phyloP scores from a whole-genome alignment of 2,113 vertebrate genomes.

The Pandion haliaetus region DNA sequence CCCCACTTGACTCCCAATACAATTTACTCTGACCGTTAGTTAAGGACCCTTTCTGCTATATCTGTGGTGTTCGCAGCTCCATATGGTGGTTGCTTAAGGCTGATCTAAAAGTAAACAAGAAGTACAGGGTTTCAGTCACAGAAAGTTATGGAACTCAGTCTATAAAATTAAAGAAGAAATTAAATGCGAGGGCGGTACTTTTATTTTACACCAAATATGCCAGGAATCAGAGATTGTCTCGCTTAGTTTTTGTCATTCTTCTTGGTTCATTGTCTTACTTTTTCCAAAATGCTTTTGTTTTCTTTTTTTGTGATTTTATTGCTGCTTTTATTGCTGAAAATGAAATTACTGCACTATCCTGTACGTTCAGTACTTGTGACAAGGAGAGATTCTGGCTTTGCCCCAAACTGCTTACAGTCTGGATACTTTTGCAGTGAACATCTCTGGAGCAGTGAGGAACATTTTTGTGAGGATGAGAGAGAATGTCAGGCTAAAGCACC shows the following conservation, averaged over 20 bases:
- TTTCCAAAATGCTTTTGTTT: neutral
- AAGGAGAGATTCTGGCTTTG: slow-evolving; percentile 1
- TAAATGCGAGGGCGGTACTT: neutral
- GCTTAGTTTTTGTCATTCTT: neutral
- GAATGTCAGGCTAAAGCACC: slow-evolving; percentile 20
- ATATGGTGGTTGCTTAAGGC: slow-evolving; percentile 58
- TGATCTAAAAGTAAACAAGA: slow-evolving; percentile 33
- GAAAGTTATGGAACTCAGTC: neutral
- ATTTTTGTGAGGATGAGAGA: neutral
- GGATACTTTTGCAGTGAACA: neutral
- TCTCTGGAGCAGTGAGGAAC: neutral
- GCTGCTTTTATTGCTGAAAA: neutral
- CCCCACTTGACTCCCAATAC: slow-evolving; percentile 2
- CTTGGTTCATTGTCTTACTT: neutral
- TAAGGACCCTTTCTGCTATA: slow-evolving; percentile 21
- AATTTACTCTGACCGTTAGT: slow-evolving; percentile 30
- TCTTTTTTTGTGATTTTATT: neutral
- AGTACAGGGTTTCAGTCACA: neutral
- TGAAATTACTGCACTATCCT: neutral
- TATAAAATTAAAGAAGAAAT: neutral
- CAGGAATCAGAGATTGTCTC: neutral
- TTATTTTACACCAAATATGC: neutral
- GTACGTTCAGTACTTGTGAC: neutral
- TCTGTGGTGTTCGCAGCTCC: slow-evolving; percentile 12
- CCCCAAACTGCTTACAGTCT: neutral